These are phyloP conservation scores for Ectemnius continuus DNA, from an alignment of 2,888 invertebrate species.

Conservation along the genomic window DNA sequence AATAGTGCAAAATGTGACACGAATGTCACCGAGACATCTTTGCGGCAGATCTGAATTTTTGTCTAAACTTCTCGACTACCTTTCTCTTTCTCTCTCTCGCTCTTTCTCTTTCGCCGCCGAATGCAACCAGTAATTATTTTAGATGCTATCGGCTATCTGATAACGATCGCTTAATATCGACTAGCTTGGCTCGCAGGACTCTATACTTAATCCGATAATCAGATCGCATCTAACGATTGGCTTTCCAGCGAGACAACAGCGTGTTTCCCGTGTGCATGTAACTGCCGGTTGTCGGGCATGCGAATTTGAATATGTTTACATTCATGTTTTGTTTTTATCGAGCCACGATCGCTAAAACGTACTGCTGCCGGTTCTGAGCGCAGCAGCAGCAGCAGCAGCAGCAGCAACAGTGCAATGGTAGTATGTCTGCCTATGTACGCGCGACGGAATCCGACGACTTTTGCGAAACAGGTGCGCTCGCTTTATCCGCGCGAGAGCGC, in stretches of 20 bases:
- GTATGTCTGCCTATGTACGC: not conserved
- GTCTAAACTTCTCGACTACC: not conserved
- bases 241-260: slow-evolving; percentile 25
- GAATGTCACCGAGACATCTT: no score
- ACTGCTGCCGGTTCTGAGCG: slow-evolving; percentile 7
- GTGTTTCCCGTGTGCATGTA: slow-evolving; percentile 10
- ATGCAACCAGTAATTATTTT: slow-evolving; percentile 27
- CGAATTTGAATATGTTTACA: slow-evolving; percentile 52
- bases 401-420: not conserved
- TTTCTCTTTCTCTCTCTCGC: not conserved
- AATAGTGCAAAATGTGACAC: not conserved
- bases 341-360: slow-evolving; percentile 18
- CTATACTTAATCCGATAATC: slow-evolving; percentile 32
- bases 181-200: not conserved
- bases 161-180: slow-evolving; percentile 26
- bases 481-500: no score
- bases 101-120: slow-evolving; percentile 8
- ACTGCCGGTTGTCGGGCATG: slow-evolving; percentile 10
- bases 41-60: no score
- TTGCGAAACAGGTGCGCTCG: slow-evolving; percentile 72
- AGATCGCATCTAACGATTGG: slow-evolving; percentile 28
- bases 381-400: no score
- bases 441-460: slow-evolving; percentile 41
- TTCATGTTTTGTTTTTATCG: slow-evolving; percentile 49
- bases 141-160: slow-evolving; percentile 24